These are phyloP conservation scores for Malurus splendens DNA, from an alignment of 2,797 vertebrate species.

Conservation along the genomic window DNA sequence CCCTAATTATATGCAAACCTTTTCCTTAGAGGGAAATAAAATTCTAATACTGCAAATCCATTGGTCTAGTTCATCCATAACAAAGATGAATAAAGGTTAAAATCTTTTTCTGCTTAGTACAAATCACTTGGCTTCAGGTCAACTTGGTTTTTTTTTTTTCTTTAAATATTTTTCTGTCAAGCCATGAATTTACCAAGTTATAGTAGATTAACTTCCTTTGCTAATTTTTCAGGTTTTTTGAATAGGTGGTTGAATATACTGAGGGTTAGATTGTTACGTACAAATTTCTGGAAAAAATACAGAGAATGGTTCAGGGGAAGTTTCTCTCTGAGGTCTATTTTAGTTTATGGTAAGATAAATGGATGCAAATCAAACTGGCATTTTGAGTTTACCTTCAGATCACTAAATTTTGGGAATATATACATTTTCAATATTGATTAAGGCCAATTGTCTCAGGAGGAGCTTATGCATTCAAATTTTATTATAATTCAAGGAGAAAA, in stretches of 20 bases:
- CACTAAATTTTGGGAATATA: not conserved
- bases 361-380: not conserved
- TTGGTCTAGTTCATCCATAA: not conserved
- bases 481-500: not conserved
- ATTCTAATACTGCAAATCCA: not conserved
- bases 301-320: not conserved
- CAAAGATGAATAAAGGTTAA: not conserved
- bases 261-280: not conserved
- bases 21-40: not conserved
- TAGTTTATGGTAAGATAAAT: not conserved
- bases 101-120: not conserved
- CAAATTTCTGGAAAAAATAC: not conserved
- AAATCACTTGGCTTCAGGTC: not conserved
- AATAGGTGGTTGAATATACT: not conserved
- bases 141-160: not conserved
- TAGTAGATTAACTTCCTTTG: not conserved
- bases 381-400: not conserved
- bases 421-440: not conserved
- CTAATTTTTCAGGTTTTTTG: not conserved
- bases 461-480: not conserved
- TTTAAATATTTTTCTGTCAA: not conserved
- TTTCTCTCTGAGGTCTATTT: constrained; percentile 14
- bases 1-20: not conserved
- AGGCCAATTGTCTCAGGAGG: not conserved
- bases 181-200: not conserved